Percentiles rank a stretch among this genome's conserved stretches.
These are phyloP conservation scores for Oncopeltus fasciatus DNA, from an alignment of 1,140 invertebrate genomes.

Conservation along the genomic window DNA sequence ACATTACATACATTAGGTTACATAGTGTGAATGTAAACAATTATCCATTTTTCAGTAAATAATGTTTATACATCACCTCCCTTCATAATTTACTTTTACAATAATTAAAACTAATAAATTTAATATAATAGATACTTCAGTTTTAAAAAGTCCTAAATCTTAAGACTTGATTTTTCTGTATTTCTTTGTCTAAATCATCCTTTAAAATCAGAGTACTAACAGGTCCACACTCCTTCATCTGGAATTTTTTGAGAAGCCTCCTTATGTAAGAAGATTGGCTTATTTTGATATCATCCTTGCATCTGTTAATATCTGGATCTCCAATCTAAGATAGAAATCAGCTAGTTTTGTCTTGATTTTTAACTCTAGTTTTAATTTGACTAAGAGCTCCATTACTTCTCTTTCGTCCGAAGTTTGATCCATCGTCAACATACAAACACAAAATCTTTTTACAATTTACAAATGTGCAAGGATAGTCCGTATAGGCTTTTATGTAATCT, in stretches of 20 bases:
- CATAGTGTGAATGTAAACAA: too few relatives aligned
- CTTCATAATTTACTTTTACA: too few relatives aligned
- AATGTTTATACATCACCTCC: too few relatives aligned
- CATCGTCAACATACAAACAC: neutral
- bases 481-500: constrained; percentile 28
- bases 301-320: too few relatives aligned
- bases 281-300: neutral
- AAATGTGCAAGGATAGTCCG: constrained; percentile 21
- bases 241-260: neutral
- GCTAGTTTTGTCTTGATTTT: neutral
- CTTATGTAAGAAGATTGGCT: too few relatives aligned
- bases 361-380: neutral
- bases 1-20: too few relatives aligned
- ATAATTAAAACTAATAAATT: too few relatives aligned
- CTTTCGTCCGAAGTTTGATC: neutral
- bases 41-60: too few relatives aligned
- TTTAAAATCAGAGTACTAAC: neutral
- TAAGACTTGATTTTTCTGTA: too few relatives aligned
- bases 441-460: neutral
- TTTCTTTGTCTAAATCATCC: neutral
- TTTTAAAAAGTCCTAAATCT: too few relatives aligned
- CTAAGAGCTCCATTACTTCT: neutral
- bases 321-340: too few relatives aligned
- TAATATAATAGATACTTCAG: too few relatives aligned
- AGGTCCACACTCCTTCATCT: neutral